Evolutionary conservation across 2,888 invertebrate species (phyloP), one percentile per base, ranked within the genome.

Genomic region (Clanis bilineata): DNA sequence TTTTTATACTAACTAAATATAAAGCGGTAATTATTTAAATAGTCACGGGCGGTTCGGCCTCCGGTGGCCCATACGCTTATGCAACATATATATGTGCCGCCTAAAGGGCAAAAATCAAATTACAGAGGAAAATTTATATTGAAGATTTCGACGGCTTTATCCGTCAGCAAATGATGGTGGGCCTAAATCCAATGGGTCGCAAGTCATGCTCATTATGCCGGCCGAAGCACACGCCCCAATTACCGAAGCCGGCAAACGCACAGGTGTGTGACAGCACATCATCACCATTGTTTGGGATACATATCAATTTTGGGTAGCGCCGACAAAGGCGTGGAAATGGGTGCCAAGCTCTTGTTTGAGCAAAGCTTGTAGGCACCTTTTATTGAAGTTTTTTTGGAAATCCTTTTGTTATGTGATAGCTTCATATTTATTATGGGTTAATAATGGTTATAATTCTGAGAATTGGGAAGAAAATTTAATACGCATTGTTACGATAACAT

Each of bases 161-260:
- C 36, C 36, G 36, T 10, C 10, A 36, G 36, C 9, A 36, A 36
- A 12, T 36, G 36, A 36, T 12, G 36, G 9, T 36, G 12, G 12
- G 36, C 36, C 36, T 36, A 36, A 12, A 36, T 6, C 23, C 45
- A 45, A 45, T 25, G 22, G 23, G 18, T 32, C 28, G 51, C 51
- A 51, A 51, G 51, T 51, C 51, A 51, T 32, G 51, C 51, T 51
- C 28, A 51, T 51, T 51, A 51, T 32, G 51, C 51, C 32, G 51
- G 32, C 18, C 51, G 32, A 12, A 51, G 51, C 51, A 51, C 51
- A 51, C 51, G 51, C 51, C 51, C 51, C 51, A 51, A 51, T 51
- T 51, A 51, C 51, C 51, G 51, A n/a, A 23, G 44, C 23, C 44
- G 25, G 28, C 44, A 22, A 44, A 51, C 10, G 28, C 28, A 51